phyloP scores from a whole-genome alignment of 2,888 invertebrate species.

The Schizaphis graminum region DNA sequence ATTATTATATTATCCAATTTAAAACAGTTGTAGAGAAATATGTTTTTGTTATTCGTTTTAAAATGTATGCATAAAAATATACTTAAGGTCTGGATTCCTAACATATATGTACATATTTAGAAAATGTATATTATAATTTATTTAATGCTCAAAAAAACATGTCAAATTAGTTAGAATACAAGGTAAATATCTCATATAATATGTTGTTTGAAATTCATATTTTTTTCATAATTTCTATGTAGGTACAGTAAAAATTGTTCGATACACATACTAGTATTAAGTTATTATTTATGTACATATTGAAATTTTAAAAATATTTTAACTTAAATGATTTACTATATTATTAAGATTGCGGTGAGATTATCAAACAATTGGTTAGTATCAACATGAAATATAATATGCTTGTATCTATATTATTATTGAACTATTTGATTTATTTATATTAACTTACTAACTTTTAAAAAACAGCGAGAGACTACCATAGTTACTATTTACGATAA shows the following conservation, averaged over 20 bases:
- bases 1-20: neutral
- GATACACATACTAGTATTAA: neutral
- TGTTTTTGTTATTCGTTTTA: neutral
- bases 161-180: neutral
- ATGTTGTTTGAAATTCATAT: neutral
- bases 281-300: neutral
- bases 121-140: neutral
- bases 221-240: neutral
- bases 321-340: neutral
- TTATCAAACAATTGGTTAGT: neutral
- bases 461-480: neutral
- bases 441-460: neutral
- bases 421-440: neutral
- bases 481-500: neutral
- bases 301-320: neutral
- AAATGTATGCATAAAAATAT: neutral
- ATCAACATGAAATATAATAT: neutral
- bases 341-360: neutral
- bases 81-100: neutral
- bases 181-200: neutral
- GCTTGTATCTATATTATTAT: neutral
- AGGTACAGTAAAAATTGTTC: neutral
- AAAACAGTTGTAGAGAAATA: neutral
- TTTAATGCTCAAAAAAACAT: neutral
- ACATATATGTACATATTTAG: neutral